These are phyloP conservation scores for Oscarella lobularis DNA, from an alignment of 37 sponge, comb jelly and placozoan genomes.

Conservation along the genomic window DNA sequence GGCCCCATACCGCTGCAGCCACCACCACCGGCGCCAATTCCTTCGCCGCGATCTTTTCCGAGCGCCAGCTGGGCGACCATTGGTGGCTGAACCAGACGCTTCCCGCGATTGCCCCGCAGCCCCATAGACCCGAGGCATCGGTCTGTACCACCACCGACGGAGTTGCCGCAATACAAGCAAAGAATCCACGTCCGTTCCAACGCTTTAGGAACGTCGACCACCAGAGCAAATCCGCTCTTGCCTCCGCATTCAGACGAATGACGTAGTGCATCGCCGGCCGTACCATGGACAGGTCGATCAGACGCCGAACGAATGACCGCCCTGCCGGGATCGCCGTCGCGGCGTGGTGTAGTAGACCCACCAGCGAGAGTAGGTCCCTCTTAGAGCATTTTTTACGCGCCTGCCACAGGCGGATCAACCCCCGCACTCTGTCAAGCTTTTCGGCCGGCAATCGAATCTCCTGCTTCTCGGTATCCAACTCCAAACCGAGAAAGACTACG, in stretches of 20 bases:
- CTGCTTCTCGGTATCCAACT: conserved; percentile 4
- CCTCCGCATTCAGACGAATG: conserved; percentile 23
- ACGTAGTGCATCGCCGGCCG: neutral
- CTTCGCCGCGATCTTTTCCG: neutral
- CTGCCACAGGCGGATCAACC: conserved; percentile 1
- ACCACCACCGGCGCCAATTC: neutral
- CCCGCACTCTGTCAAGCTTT: conserved; percentile 14
- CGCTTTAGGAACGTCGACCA: conserved; percentile 16
- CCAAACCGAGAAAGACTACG: conserved; percentile 20
- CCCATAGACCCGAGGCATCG: conserved; percentile 43
- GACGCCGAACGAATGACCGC: conserved; percentile 11
- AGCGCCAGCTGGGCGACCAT: neutral
- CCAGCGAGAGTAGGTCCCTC: conserved; percentile 14
- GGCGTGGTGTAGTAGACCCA: conserved; percentile 20
- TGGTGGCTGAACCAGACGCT: conserved; percentile 20
- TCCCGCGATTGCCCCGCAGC: conserved; percentile 26
- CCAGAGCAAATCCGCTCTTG: conserved; percentile 35
- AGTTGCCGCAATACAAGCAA: too few relatives aligned
- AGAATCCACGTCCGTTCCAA: conserved; percentile 27
- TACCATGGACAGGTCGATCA: neutral
- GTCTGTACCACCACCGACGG: too few relatives aligned
- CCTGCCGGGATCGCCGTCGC: conserved; percentile 20
- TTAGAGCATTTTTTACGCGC: neutral
- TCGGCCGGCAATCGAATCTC: conserved; percentile 16
- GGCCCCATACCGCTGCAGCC: neutral